Base-by-base conservation (phyloP, 2,113 vertebrate species). In the Trichomycterus rosablanca region DNA sequence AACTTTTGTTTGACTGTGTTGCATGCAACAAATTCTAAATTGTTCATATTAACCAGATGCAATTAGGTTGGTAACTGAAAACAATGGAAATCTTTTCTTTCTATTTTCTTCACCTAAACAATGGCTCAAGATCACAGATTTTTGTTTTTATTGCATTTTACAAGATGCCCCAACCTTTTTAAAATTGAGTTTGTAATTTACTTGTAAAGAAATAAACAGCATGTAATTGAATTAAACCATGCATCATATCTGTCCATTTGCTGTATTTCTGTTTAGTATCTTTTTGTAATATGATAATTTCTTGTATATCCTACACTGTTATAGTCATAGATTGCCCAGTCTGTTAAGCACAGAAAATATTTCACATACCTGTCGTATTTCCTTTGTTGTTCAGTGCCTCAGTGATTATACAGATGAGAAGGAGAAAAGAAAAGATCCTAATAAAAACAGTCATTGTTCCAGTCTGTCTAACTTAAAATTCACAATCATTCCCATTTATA, bases 361-460 rank as follows among this genome's bases (percentile, higher is more conserved):
- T 22, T 11, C 18, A 67, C 72, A 35, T 66, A 74, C 72, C 67
- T 59, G 54, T 59, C 26, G 19, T 46, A 15, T 58, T 59, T 43
- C 22, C 64, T 18, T 32, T 30, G n/a, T 20, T 11, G n/a, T 57
- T 44, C 12, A 40, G 42, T 50, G 32, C 44, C 9, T 65, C 53
- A 23, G 23, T 56, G 20, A 55, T 14, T 51, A 42, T 45, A 43
- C 39, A 9, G 22, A 67, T 26, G n/a, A 64, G 2, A 16, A 73
- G 49, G 24, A 73, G 5, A 28, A 44, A 59, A 15, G 18, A 49
- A 14, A 64, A 9, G 12, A 42, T 40, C 12, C 44, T 30, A 1
- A n/a, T 7, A 52, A 2, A n/a, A 46, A 39, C 7, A 15, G 26
- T 59, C 72, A 74, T 74, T 28, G 37, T 14, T 35, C n/a, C n/a